These are phyloP conservation scores for Tridacna crocea DNA, from an alignment of 2,888 invertebrate genomes.

Conservation along the genomic window DNA sequence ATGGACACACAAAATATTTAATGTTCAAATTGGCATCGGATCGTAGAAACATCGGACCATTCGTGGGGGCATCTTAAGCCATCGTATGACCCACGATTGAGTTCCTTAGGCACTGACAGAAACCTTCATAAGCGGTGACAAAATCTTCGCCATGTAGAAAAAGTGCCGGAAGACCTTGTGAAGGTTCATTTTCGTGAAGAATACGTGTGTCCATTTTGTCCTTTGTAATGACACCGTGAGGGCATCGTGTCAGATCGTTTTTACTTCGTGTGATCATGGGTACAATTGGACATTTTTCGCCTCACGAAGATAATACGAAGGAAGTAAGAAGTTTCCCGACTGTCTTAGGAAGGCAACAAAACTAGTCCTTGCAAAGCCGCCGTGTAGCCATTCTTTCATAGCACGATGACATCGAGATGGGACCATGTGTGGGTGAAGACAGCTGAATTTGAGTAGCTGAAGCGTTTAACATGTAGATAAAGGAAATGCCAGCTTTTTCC, in stretches of 20 bases:
- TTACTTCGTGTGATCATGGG: slow-evolving; percentile 33
- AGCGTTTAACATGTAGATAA: neutral
- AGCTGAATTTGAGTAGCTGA: neutral
- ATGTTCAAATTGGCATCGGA: too few relatives aligned
- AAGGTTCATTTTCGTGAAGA: slow-evolving; percentile 42
- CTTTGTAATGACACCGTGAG: slow-evolving; percentile 37
- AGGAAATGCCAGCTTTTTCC: neutral
- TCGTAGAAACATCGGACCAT: too few relatives aligned
- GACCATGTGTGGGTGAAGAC: neutral
- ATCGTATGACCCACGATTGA: neutral
- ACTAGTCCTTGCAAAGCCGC: neutral
- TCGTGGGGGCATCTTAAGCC: too few relatives aligned
- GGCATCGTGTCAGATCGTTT: slow-evolving; percentile 45
- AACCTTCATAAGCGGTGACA: slow-evolving; percentile 46
- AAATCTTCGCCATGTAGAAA: slow-evolving; percentile 38
- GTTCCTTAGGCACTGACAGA: slow-evolving; percentile 35
- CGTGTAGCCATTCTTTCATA: neutral
- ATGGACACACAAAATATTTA: too few relatives aligned
- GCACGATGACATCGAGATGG: neutral
- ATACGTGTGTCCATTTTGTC: slow-evolving; percentile 37
- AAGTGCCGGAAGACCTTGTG: too few relatives aligned
- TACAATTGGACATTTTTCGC: slow-evolving; percentile 39
- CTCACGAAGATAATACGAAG: too few relatives aligned
- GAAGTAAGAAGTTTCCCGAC: neutral
- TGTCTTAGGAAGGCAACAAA: neutral